Evolutionary conservation across 1,140 invertebrate genomes (phyloP), one percentile per base, ranked within the genome.

Genomic region (Agrypnia vestita): DNA sequence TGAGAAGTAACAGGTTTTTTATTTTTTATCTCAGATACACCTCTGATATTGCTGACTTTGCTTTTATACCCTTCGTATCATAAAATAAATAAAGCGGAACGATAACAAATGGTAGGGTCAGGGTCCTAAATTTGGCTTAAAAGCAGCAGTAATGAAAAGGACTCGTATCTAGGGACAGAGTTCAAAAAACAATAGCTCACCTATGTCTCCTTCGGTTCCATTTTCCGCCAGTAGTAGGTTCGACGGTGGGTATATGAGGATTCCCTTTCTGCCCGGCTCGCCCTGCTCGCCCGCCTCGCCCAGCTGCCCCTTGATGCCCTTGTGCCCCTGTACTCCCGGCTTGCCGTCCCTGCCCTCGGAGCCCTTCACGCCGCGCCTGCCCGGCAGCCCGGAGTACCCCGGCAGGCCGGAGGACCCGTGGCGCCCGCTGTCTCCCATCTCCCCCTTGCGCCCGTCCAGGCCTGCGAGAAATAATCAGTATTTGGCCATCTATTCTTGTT

Each of bases 341-440:
- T 78, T 49, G 75, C 91, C 91, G 9, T 90, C 88, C 17, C 73
- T 82, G 78, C 91, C 91, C 1, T 90, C 89, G 0, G 87, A 76
- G 47, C 93, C 94, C 62, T 85, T 84, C 81, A 91, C 88, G 76
- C 94, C 94, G 0, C 85, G 85, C 0, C 84, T 90, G 4, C 94
- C 94, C 9, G 86, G 89, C 73, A 90, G 89, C 67, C 92, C 92
- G 49, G 83, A 85, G 35, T 79, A 79, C 19, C 93, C 93, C 15
- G 85, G 82, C 47, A 83, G 82, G 19, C 93, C 93, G 15, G 87
- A 84, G 1, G 85, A 84, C 46, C 94, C 95, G 56, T 86, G 84
- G 83, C 90, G 89, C 35, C 94, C 95, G 15, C 87, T 81, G 84
- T 95, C 94, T 76, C 96, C 96, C 3, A 81, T 79, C 76, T 91